Evolutionary conservation across 2,888 invertebrate genomes (phyloP), one percentile per base, ranked within the genome.

Genomic region (Aphidius colemani): DNA sequence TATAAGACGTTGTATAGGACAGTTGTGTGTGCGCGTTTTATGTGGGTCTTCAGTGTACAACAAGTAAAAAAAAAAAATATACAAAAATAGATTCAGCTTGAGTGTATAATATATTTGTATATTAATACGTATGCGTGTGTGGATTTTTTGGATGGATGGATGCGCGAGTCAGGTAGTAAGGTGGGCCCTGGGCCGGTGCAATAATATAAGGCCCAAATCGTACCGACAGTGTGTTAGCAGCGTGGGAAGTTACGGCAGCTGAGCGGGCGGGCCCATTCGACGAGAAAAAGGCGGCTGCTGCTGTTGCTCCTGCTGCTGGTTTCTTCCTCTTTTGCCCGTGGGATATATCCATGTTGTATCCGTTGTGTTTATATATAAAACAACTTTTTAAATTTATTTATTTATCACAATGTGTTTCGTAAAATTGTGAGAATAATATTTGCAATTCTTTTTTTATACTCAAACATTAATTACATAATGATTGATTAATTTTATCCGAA

Each of bases 171-270:
- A 76, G 76, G 75, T 75, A 74, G 75, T 71, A 72, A 75, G 74
- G 71, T 74, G 71, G 71, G 13, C 13, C 13, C 13, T 18, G 13
- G 13, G 69, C 71, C 69, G 72, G 70, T 67, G 66, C 71, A 67
- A 61, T 63, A 59, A 61, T 68, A 67, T 74, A 72, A 73, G 74
- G 69, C 74, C 57, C 51, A 59, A 11, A 40, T 41, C 45, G 63
- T 41, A 45, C 61, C 48, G 74, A 72, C 63, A 63, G 63, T 63
- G 63, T 63, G 63, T 63, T 75, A 74, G 73, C 72, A 77, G 79
- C 79, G 79, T 79, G 79, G 80, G 80, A 80, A 80, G 80, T 75
- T 80, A 77, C 77, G 80, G 78, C 80, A 80, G 79, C 79, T 80
- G 80, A 71, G 62, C 66, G 71, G 64, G 63, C 66, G 66, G 64